Evolutionary conservation across 2,888 invertebrate species (phyloP).

Genomic region (Mythimna pallens): DNA sequence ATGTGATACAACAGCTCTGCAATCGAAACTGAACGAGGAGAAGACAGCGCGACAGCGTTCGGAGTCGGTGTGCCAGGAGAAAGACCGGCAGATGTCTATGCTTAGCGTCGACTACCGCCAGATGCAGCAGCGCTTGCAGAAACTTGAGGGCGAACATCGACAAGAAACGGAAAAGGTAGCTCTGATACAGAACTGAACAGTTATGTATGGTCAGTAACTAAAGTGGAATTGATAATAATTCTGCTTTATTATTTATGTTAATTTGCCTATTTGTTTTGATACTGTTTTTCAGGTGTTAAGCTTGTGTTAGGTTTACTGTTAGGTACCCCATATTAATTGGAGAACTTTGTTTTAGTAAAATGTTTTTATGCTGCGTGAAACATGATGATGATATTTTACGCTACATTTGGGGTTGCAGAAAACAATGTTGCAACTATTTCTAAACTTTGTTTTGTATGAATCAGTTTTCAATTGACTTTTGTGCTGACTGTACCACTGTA

Average conservation of each 20-base stretch:
- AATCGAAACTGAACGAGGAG: constrained; percentile 97
- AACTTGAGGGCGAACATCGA: constrained; percentile 97
- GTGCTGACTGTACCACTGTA: not conserved
- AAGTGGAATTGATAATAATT: not conserved
- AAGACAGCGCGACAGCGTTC: constrained; percentile 96
- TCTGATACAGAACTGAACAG: not conserved
- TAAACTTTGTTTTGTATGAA: too few species aligned
- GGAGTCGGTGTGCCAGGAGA: constrained; percentile 96
- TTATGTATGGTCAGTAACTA: not conserved
- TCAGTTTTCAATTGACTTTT: not conserved
- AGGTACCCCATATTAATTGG: not conserved
- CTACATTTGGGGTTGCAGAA: too few species aligned
- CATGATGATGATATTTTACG: not conserved
- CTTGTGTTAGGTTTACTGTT: not conserved
- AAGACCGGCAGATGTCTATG: constrained; percentile 98
- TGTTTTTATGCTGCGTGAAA: not conserved
- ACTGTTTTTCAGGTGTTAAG: not conserved
- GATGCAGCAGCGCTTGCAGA: constrained; percentile 96
- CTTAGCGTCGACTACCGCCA: constrained; percentile 98
- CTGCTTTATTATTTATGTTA: not conserved
- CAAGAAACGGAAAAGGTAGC: constrained; percentile 95
- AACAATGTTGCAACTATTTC: too few species aligned
- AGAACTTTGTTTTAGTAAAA: too few species aligned
- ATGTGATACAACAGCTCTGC: constrained; percentile 92
- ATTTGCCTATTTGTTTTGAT: too few species aligned